These are phyloP conservation scores for Anseranas semipalmata DNA, from an alignment of 2,113 vertebrate genomes.

Conservation along the genomic window DNA sequence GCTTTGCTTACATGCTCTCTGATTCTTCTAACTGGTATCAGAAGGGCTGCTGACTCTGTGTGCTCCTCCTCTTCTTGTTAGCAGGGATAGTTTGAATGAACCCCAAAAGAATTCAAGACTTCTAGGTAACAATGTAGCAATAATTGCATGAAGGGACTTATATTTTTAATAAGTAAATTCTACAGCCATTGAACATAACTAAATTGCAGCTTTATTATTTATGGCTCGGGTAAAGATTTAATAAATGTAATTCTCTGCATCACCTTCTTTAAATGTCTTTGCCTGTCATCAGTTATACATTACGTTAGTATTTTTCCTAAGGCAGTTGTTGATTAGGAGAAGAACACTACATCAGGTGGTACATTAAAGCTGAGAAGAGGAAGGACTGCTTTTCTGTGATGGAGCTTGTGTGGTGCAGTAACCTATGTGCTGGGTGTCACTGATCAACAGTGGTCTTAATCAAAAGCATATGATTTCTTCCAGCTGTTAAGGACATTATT, in stretches of 20 bases:
- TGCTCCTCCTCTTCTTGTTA: background rate
- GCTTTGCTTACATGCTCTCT: background rate
- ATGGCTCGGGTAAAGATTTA: background rate
- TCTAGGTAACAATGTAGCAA: background rate
- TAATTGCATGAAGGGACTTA: background rate
- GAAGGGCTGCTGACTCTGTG: background rate
- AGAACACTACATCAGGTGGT: background rate
- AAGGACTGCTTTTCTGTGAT: background rate
- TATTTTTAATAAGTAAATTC: background rate
- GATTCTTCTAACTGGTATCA: background rate
- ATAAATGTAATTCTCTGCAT: background rate
- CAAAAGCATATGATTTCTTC: background rate
- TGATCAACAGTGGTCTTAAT: background rate
- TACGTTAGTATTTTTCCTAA: background rate
- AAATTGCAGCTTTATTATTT: background rate
- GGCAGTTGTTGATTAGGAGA: background rate
- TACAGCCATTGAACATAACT: background rate
- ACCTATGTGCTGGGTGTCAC: background rate
- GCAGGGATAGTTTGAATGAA: background rate
- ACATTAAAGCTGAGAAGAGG: background rate
- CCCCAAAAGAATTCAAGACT: background rate
- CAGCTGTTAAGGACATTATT: background rate
- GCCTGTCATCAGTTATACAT: rapidly evolving
- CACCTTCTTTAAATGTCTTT: background rate
- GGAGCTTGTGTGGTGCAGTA: background rate